Evolutionary conservation across 1,140 invertebrate genomes (phyloP).

Genomic region (Drosophila baimaii): DNA sequence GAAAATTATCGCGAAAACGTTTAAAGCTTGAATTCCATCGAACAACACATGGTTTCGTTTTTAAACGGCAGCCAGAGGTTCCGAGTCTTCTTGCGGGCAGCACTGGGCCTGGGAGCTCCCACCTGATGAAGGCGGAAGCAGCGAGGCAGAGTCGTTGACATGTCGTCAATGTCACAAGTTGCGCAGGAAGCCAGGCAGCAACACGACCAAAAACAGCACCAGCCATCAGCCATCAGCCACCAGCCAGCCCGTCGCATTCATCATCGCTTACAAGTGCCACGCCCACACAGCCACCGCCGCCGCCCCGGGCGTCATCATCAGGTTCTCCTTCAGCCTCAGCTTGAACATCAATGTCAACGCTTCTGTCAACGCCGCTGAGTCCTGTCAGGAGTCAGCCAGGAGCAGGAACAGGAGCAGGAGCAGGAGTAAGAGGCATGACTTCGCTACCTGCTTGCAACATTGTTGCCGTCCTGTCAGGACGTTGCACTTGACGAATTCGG

Average conservation of each 20-base stretch:
- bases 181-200: conserved; percentile 27
- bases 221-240: conserved; percentile 11
- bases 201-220: conserved; percentile 7
- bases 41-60: neutral
- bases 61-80: too few relatives aligned
- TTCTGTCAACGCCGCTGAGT: conserved; percentile 26
- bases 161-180: conserved; percentile 68
- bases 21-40: neutral
- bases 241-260: conserved; percentile 53
- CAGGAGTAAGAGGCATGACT: neutral
- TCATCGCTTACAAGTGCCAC: conserved; percentile 50
- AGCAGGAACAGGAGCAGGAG: neutral
- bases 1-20: neutral
- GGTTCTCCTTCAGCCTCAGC: conserved; percentile 1
- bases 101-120: neutral
- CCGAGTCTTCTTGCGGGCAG: too few relatives aligned
- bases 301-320: conserved; percentile 8
- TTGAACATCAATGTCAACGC: conserved; percentile 26
- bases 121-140: conserved; percentile 54
- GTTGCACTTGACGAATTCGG: conserved; percentile 6
- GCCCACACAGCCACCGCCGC: conserved; percentile 25
- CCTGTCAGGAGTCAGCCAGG: conserved; percentile 23
- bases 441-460: neutral
- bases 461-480: neutral
- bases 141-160: conserved; percentile 62